Evolutionary conservation across 2,113 vertebrate species (phyloP).

Genomic region (Callaeas wilsoni): DNA sequence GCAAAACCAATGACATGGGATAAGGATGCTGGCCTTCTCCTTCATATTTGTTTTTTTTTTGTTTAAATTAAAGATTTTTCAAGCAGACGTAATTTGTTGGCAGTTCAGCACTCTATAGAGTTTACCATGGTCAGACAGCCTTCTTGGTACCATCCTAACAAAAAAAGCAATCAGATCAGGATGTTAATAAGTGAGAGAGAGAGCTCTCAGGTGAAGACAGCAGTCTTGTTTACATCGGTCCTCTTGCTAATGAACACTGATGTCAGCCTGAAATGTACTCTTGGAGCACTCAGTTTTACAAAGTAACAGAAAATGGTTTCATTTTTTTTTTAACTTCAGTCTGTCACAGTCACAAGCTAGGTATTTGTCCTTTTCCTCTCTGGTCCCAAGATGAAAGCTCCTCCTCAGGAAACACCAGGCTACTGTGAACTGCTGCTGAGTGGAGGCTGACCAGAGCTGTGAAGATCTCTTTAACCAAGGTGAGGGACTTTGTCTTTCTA

Average conservation of each 20-base stretch:
- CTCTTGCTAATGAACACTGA: not conserved
- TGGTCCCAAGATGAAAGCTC: not conserved
- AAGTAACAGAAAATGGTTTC: not conserved
- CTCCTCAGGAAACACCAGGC: not conserved
- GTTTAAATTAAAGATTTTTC: not conserved
- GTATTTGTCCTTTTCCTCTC: not conserved
- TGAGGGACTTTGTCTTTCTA: not conserved
- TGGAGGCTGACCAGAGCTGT: not conserved
- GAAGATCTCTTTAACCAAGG: not conserved
- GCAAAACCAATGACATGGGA: not conserved
- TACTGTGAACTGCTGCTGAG: not conserved
- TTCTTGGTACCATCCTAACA: not conserved
- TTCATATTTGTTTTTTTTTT: not conserved
- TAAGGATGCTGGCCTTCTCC: not conserved
- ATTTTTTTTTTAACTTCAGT: not conserved
- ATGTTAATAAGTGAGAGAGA: not conserved
- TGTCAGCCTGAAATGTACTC: not conserved
- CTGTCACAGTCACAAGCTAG: not conserved
- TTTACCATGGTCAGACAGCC: not conserved
- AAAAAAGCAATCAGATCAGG: not conserved
- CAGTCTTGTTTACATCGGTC: not conserved
- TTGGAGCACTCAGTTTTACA: not conserved
- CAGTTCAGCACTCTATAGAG: not conserved
- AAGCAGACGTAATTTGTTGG: not conserved
- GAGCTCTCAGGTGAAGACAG: not conserved